Base-by-base conservation (phyloP, 92 coral and sea anemone species). In the Umimayanthus kanabou region DNA sequence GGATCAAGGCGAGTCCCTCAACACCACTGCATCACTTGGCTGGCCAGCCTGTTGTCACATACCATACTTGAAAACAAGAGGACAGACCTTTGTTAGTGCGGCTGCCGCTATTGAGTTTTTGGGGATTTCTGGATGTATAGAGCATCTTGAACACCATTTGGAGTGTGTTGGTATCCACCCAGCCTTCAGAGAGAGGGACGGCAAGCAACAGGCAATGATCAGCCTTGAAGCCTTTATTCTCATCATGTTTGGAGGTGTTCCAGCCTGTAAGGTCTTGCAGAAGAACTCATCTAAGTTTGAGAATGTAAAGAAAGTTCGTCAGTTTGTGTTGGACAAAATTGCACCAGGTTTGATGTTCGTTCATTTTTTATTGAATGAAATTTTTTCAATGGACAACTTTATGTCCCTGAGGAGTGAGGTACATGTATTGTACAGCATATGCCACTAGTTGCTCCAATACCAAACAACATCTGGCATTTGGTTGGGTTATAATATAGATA, bases 281-380 rank as follows among this genome's bases (percentile, higher is more conserved):
- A 82, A 82, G 9, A 82, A 82, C 75, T 82, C 86, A 23, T 82
- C 77, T n/a, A 79, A 50, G 11, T 13, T 82, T 13, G 86, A 82
- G n/a, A 66, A 82, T 66, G 47, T 82, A 43, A 43, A 65, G 61
- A 82, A 82, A 82, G 61, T 82, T 40, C 86, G 86, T 40, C 86
- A 42, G 26, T 82, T 65, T 82, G 74, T 82, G 76, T 82, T 82
- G 61, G 86, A 82, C 61, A 82, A 82, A n/a, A 67, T 82, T 67
- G 86, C 76, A 26, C 76, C 76, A 82, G 86, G 86, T 82, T 40
- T 22, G 77, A 53, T 3, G 20, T 3, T 29, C 20, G 16, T 39
- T 80, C 40, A 50, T 39, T 16, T 39, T 22, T 18, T 39, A 13
- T 15, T 10, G 2, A 53, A 14, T n/a, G 37, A 9, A 4, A 9